Base-by-base conservation (phyloP, 92 coral and sea anemone species). In the Anthopleura xanthogrammica region DNA sequence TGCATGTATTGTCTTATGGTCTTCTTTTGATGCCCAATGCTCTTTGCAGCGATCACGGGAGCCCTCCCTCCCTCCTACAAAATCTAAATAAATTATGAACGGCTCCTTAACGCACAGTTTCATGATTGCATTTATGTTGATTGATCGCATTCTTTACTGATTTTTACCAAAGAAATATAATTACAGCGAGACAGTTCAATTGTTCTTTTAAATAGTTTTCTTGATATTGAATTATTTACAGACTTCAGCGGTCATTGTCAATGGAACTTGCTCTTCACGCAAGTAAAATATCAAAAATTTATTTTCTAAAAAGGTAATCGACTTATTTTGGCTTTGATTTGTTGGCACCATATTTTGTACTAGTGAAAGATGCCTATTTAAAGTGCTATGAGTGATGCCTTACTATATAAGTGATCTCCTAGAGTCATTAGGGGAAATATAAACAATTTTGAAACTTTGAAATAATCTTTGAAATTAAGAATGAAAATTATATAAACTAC, bases 231-330 rank as follows among this genome's bases (percentile, higher is more conserved):
- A 77, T 77, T 58, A 80, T 80, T 71, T 80, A 80, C 83, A 64
- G 58, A n/a, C 77, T 81, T 52, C 29, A 68, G 58, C 29, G 48
- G 66, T 81, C 50, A 60, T 41, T 64, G 48, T 79, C 72, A 79
- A 77, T 79, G 41, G 74, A 68, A 23, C 56, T 29, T 87, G 86
- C 86, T 75, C 78, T 71, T 82, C 68, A 83, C 56, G 82, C 72
- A 83, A 82, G 90, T 80, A 78, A 87, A 77, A 86, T 80, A 79
- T 74, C 79, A 88, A 88, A 87, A 83, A 52, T 83, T 52, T 78
- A 71, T 88, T 83, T 75, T 72, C 72, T 75, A 82, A 87, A 80
- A 78, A 17, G 62, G 23, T 55, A 77, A 46, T 23, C 40, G 17
- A 77, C 52, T 77, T 77, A 77, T 50, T 42, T 62, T n/a, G 70